Base-by-base conservation (phyloP, 2,888 invertebrate genomes). In the Lasioglossum figueresi region DNA sequence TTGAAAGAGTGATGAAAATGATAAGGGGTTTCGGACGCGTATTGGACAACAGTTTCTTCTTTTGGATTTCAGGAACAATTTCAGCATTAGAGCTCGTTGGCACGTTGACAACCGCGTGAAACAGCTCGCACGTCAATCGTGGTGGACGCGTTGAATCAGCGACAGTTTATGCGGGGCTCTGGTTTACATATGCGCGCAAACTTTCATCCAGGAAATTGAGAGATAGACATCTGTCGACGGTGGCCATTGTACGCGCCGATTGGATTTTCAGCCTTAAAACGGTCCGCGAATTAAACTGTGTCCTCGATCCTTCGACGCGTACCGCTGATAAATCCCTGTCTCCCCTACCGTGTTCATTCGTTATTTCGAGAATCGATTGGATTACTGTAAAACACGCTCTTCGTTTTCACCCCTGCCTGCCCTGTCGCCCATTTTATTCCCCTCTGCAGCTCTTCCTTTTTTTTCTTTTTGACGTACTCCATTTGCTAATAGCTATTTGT, bases 181-280 rank as follows among this genome's bases (percentile, higher is more conserved):
- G 84, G 82, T 86, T 88, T 88, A 85, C 88, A 74, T 86, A 85
- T 83, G 85, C 85, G 85, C 63, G 83, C 87, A 84, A 90, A 90
- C 90, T 90, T 90, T 90, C 89, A 85, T 89, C 82, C 90, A 89
- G 90, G 90, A 90, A 90, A 90, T 90, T 90, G 90, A 87, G 88
- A 90, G 90, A 90, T 90, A 89, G 90, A 89, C 90, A 90, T 90
- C 90, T 90, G 90, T 88, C 90, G 88, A 81, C 89, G 81, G 84
- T 80, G 86, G 80, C 90, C 84, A 90, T 90, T 90, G 90, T 90
- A 72, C 72, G 68, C 75, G 80, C 77, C 89, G 89, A 90, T 90
- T 89, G 90, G 87, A 90, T 90, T 89, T 87, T 82, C 87, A 80
- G 87, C 88, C 90, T 90, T 90, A 90, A 90, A 90, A 90, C 87